Conservation (phyloP, 2,113 vertebrate species). For the Amazona guildingii region DNA sequence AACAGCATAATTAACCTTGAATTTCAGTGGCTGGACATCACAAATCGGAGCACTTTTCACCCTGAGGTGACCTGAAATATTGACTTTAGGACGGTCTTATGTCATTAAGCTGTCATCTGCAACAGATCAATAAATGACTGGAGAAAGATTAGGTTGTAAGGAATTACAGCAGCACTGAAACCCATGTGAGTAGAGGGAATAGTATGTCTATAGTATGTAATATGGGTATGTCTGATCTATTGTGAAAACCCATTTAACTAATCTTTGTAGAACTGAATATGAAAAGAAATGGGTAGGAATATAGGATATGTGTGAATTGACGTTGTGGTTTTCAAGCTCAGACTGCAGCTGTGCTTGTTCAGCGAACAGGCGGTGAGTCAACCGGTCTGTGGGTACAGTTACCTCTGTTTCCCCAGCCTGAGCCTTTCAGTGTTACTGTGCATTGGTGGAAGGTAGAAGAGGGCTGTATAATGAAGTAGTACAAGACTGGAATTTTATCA, state of each 20-base stretch:
- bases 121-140: not conserved
- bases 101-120: not conserved
- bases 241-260: too few relatives aligned
- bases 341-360: not conserved
- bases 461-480: not conserved
- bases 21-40: not conserved
- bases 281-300: not conserved
- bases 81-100: not conserved
- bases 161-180: not conserved
- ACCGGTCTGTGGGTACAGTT: not conserved
- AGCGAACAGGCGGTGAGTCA: not conserved
- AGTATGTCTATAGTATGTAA: not conserved
- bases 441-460: not conserved
- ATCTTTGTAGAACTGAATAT: not conserved
- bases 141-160: not conserved
- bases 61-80: not conserved
- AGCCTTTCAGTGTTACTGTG: accelerated
- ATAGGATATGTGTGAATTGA: not conserved
- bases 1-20: not conserved
- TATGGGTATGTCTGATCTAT: too few relatives aligned
- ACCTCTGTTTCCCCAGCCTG: not conserved
- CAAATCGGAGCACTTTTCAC: not conserved
- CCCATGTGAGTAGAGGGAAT: not conserved
- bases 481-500: not conserved
- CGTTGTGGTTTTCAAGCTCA: not conserved